These are phyloP conservation scores for Quadroppia sp. DNA, from an alignment of 2,888 invertebrate species.

Conservation along the genomic window DNA sequence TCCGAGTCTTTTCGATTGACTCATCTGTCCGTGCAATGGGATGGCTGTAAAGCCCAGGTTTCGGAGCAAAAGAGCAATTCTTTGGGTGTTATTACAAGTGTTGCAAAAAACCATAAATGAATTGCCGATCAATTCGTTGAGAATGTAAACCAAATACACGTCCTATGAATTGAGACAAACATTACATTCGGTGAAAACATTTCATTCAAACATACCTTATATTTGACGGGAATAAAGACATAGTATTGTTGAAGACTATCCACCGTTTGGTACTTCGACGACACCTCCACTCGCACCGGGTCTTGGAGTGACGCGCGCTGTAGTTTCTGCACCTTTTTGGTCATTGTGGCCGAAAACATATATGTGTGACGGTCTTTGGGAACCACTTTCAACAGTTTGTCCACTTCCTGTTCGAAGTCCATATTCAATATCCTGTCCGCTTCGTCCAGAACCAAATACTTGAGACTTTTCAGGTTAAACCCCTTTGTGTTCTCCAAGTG, in stretches of 20 bases:
- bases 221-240: conserved; percentile 89
- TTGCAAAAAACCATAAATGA: conserved; percentile 96
- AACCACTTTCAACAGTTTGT: conserved; percentile 86
- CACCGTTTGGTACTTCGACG: conserved; percentile 95
- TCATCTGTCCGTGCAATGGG: conserved; percentile 98
- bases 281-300: conserved; percentile 91
- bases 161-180: conserved; percentile 62
- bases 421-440: conserved; percentile 97
- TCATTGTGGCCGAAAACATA: conserved; percentile 99
- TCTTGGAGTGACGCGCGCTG: conserved; percentile 90
- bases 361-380: conserved; percentile 87
- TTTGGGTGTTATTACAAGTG: conserved; percentile 86
- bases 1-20: conserved; percentile 90
- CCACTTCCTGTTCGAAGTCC: conserved; percentile 97
- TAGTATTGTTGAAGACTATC: conserved; percentile 93
- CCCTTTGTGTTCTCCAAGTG: conserved; percentile 98
- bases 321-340: conserved; percentile 88
- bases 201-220: conserved; percentile 62
- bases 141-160: conserved; percentile 86
- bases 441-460: conserved; percentile 95
- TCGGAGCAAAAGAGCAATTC: conserved; percentile 79
- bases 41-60: conserved; percentile 89
- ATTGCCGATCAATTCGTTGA: conserved; percentile 81
- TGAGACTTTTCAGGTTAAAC: conserved; percentile 80
- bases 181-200: neutral